Evolutionary conservation across 2,888 invertebrate genomes (phyloP), one percentile per base, ranked within the genome.

Genomic region (Chloromyia formosa): DNA sequence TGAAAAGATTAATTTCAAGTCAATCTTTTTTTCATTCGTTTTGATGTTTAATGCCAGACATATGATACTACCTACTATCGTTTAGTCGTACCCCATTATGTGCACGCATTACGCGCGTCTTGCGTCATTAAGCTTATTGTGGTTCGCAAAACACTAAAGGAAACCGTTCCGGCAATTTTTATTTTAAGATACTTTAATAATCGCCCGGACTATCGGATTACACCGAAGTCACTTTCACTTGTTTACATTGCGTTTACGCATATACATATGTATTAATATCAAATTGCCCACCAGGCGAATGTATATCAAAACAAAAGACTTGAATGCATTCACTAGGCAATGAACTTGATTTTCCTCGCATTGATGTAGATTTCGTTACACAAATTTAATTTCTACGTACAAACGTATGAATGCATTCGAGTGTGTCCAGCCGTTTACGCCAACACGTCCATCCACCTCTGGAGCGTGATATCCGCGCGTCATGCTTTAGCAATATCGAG

Each of bases 281-380:
- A 12, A 16, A n/a, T 35, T 35, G 27, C 27, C 4, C 27, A 20
- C 16, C 20, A 23, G 16, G 18, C 16, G 56, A 20, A 16, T 20
- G 22, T 49, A 14, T 66, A 45, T n/a, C 22, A 45, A 66, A 66
- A 66, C 66, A 66, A 66, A 66, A 66, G 66, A 66, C 35, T 40
- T 66, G 16, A 45, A 22, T 66, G 66, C 66, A 49, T 27, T 12
- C 20, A 4, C 5, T 23, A 66, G 22, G 66, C 66, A 49, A 66
- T 66, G 66, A 66, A 66, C 66, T 66, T 66, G 66, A 66, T 66
- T 66, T 45, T 22, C 18, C 18, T 18, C 56, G 18, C 18, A 18
- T 35, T 35, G 7, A 7, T 35, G 7, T 35, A 35, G 27, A 35
- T 35, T 35, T 35, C 27, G 27, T 35, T 35, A 35, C 27, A 7